Percentiles rank a stretch among this genome's conserved stretches.
Evolutionary conservation across 2,888 invertebrate genomes (phyloP).

Genomic region (Raillietiella orientalis): DNA sequence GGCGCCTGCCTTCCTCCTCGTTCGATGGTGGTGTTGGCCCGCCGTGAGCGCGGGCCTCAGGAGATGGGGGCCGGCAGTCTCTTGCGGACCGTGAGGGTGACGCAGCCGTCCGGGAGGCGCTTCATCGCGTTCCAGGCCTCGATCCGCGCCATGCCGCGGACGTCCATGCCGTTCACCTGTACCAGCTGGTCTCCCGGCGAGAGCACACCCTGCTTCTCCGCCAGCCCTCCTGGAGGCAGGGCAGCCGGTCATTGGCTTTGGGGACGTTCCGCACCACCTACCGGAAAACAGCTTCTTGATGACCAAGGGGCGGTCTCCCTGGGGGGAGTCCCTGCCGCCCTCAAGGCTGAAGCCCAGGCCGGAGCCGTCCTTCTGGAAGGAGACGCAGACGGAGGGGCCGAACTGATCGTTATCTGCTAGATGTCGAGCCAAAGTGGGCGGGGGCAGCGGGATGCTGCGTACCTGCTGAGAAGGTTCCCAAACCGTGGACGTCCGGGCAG

Average conservation of each 20-base stretch:
- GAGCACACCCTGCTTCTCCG: slow-evolving; percentile 51
- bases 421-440: too few relatives aligned
- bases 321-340: slow-evolving; percentile 65
- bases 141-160: slow-evolving; percentile 54
- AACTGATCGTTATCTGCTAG: slow-evolving; percentile 11
- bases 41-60: too few relatives aligned
- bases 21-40: too few relatives aligned
- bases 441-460: too few relatives aligned
- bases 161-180: slow-evolving; percentile 43
- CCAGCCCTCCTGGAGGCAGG: slow-evolving; percentile 40
- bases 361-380: slow-evolving; percentile 36
- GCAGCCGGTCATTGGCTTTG: neutral
- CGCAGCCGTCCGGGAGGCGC: slow-evolving; percentile 50
- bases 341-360: slow-evolving; percentile 81
- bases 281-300: slow-evolving; percentile 83
- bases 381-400: slow-evolving; percentile 20
- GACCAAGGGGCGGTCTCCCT: slow-evolving; percentile 55
- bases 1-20: too few relatives aligned
- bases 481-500: too few relatives aligned
- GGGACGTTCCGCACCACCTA: slow-evolving; percentile 13
- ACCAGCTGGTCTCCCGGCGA: slow-evolving; percentile 59
- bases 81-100: slow-evolving; percentile 23
- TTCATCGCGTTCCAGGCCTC: slow-evolving; percentile 84
- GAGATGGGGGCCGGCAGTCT: too few relatives aligned
- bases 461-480: too few relatives aligned